Conservation (phyloP, 2,888 invertebrate species). For the Metellina segmentata region DNA sequence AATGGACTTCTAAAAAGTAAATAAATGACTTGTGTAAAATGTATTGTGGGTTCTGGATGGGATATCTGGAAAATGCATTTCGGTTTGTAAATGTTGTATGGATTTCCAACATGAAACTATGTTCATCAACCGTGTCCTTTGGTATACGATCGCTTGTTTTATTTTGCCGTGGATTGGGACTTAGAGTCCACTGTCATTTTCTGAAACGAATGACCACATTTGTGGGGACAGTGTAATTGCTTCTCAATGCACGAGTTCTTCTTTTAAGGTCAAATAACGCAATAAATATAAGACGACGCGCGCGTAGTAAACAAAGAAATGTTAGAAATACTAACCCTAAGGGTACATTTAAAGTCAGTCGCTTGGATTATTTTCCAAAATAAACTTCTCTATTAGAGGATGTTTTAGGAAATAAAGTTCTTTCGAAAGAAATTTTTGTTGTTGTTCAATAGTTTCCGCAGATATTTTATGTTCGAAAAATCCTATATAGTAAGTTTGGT, state of each 20-base stretch:
- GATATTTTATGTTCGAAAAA: no score
- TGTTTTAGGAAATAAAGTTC: no score
- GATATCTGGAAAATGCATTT: background rate
- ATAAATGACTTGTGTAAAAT: conserved; percentile 19
- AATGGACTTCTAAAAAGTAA: conserved; percentile 20
- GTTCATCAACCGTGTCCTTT: background rate
- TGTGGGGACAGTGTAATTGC: background rate
- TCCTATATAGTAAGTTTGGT: no score
- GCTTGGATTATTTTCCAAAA: no score
- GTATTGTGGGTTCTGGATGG: background rate
- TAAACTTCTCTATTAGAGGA: no score
- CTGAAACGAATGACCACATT: background rate
- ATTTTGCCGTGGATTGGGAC: background rate
- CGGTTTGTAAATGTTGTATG: background rate
- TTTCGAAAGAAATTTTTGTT: no score
- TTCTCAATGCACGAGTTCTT: background rate
- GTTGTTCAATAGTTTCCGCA: no score
- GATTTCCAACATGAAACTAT: background rate
- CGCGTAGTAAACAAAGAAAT: background rate
- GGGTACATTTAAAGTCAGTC: no score
- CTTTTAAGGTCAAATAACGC: background rate
- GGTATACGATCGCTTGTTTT: background rate
- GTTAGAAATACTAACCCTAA: no score
- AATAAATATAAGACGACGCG: background rate
- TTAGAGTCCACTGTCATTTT: background rate